Evolutionary conservation across 2,797 vertebrate species (phyloP), one percentile per base, ranked within the genome.

Genomic region (Chiloscyllium punctatum): DNA sequence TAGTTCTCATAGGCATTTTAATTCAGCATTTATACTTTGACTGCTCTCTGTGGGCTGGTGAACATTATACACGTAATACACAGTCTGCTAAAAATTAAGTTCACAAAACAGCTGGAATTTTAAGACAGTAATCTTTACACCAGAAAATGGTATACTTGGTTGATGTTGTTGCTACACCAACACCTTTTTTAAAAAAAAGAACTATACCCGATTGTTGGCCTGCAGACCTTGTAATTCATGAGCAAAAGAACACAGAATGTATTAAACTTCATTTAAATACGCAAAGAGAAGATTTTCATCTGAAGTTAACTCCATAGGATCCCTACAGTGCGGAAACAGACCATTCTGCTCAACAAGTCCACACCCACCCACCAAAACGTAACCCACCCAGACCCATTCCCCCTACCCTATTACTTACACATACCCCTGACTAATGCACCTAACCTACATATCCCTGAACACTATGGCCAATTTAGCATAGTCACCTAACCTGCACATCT

Each of bases 81-180:
- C 71, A 91, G 37, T n/a, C 90, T 92, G 48, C 48, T 95, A 77
- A 53, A 94, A 94, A 94, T 94, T 37, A 95, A 53, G 16, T n/a
- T 95, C 71, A 57, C 53, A 95, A 94, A 95, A 30, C 30, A 77
- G 48, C 71, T 57, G 69, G 71, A 95, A 95, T 74, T 95, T 77
- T 53, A 95, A 95, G 77, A 33, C 15, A 33, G 4, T 94, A 77
- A 66, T 66, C 16, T 33, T 57, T 62, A 66, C 88, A 30, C 13
- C 7, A 15, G 27, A 53, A 77, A 77, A 94, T 71, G n/a, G 68
- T 42, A 21, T 2, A 95, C 71, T 94, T 72, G 68, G 71, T 74
- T 21, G 77, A 48, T 74, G 57, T 95, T 9, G 71, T 74, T 37
- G 13, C 94, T 71, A 57, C 48, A 95, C 33, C 68, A 94, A 74